A percentile compares a stretch with the other conserved stretches of the same genome.
Evolutionary conservation across 1,140 invertebrate genomes (phyloP).

Genomic region (Scaptomyza hsui): DNA sequence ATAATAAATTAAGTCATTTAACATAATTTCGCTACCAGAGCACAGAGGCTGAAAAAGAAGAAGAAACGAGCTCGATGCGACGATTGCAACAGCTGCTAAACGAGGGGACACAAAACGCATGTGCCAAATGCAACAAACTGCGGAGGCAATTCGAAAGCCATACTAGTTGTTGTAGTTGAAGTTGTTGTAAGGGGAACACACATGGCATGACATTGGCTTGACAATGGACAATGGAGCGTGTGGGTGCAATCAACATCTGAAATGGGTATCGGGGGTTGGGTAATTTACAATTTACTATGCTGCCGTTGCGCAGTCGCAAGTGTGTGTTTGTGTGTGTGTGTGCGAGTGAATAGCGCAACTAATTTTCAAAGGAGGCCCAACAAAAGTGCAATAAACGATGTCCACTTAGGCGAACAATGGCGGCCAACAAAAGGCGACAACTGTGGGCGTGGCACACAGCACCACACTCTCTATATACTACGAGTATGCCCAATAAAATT

Average conservation of each 20-base stretch:
- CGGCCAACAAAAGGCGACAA: slow-evolving; percentile 33
- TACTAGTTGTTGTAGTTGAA: not conserved
- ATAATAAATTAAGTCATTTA: slow-evolving; percentile 82
- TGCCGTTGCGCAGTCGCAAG: slow-evolving; percentile 26
- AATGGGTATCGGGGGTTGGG: slow-evolving; percentile 24
- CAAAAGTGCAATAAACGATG: slow-evolving; percentile 80
- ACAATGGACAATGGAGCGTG: slow-evolving; percentile 62
- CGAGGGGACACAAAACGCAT: slow-evolving; percentile 68
- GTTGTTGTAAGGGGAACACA: slow-evolving; percentile 19
- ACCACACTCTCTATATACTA: slow-evolving; percentile 28
- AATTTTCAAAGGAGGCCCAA: slow-evolving; percentile 76
- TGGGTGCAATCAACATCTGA: slow-evolving; percentile 74
- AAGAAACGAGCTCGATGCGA: slow-evolving; percentile 3
- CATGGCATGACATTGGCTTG: slow-evolving; percentile 26
- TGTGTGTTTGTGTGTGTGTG: slow-evolving; percentile 15
- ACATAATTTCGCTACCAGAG: slow-evolving; percentile 78
- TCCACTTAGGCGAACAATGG: slow-evolving; percentile 74
- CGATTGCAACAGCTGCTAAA: slow-evolving; percentile 70
- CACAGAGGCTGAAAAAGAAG: not conserved
- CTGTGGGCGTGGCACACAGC: slow-evolving; percentile 55
- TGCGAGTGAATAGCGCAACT: slow-evolving; percentile 73
- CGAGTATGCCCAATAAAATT: slow-evolving; percentile 69
- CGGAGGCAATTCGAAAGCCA: slow-evolving; percentile 21
- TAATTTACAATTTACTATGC: slow-evolving; percentile 76
- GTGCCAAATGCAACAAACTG: slow-evolving; percentile 55